A percentile compares a stretch with the other conserved stretches of the same genome.
These are phyloP conservation scores for Pristis pectinata DNA, from an alignment of 2,797 vertebrate species.

Conservation along the genomic window DNA sequence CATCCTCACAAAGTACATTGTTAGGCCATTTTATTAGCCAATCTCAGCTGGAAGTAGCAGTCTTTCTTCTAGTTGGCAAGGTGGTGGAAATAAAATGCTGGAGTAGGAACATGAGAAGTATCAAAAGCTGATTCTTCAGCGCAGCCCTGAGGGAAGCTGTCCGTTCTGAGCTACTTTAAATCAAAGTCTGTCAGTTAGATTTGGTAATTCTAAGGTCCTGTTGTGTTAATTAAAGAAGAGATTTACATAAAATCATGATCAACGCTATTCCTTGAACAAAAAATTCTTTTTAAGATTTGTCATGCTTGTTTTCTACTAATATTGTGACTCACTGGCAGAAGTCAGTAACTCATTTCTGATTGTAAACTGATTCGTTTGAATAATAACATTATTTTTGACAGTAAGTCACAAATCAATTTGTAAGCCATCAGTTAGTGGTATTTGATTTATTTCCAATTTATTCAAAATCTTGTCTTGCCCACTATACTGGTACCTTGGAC, in stretches of 20 bases:
- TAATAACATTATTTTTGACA: not conserved
- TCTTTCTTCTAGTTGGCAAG: not conserved
- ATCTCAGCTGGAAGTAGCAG: not conserved
- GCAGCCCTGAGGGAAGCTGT: not conserved
- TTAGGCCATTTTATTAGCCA: not conserved
- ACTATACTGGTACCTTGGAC: not conserved
- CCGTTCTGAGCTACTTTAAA: not conserved
- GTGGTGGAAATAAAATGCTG: not conserved
- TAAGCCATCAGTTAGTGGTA: not conserved
- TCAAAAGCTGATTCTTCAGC: not conserved
- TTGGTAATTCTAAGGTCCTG: not conserved
- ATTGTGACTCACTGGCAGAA: not conserved
- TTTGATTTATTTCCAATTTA: constrained; percentile 6
- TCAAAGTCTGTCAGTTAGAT: not conserved
- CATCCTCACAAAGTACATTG: not conserved
- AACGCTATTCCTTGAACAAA: not conserved
- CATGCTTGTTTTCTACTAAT: no score
- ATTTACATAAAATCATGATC: not conserved
- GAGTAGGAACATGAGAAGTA: not conserved
- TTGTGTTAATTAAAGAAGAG: not conserved
- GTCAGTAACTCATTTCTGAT: not conserved
- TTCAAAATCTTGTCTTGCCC: not conserved
- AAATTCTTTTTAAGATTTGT: not conserved
- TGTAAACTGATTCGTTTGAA: constrained; percentile 12
- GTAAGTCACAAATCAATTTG: not conserved